Conservation (phyloP, 2,797 vertebrate species). For the Lepidocolaptes lacrymiger region DNA sequence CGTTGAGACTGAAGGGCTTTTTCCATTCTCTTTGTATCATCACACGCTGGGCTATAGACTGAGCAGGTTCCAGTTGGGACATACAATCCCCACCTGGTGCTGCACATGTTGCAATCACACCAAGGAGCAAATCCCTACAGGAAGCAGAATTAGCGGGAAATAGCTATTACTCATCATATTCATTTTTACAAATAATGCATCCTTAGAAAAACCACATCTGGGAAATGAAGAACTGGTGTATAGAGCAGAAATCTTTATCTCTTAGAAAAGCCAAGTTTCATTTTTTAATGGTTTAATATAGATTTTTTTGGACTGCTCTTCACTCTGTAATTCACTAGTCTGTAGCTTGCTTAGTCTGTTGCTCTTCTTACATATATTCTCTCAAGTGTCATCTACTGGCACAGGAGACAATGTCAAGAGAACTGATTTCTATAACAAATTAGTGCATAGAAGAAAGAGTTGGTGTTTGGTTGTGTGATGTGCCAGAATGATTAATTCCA, state of each 20-base stretch:
- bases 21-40: neutral
- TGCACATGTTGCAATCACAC: neutral
- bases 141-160: conserved; percentile 12
- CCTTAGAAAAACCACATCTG: neutral
- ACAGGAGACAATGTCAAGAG: conserved; percentile 16
- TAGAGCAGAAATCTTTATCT: conserved; percentile 30
- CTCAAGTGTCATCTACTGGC: neutral
- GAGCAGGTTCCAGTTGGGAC: neutral
- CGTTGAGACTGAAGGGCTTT: conserved; percentile 11
- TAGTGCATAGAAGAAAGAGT: neutral
- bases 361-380: conserved; percentile 19
- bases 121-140: neutral
- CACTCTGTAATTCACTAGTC: conserved; percentile 6
- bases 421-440: conserved; percentile 44
- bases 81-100: neutral
- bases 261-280: neutral
- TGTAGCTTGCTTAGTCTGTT: conserved; percentile 30
- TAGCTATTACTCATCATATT: conserved; percentile 5
- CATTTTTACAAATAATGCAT: neutral
- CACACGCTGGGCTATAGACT: neutral
- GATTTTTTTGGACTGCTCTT: conserved; percentile 12
- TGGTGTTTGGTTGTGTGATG: neutral
- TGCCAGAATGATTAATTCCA: conserved; percentile 39
- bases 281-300: conserved; percentile 19
- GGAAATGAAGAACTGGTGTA: neutral